A percentile compares a stretch with the other conserved stretches of the same genome.
phyloP scores from a whole-genome alignment of 2,888 invertebrate species.

The Tenthredo scrophulariae region DNA sequence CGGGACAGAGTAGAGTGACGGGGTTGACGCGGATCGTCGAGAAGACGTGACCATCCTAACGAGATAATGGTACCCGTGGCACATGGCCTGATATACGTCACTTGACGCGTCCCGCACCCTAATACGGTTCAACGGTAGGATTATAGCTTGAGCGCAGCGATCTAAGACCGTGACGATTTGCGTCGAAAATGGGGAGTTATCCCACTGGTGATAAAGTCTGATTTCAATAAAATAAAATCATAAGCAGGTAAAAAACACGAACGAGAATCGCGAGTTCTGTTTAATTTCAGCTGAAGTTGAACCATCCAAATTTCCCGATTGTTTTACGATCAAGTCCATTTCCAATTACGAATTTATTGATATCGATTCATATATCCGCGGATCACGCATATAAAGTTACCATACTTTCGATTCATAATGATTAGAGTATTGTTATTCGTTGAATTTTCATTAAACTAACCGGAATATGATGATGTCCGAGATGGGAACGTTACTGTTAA shows the following conservation, averaged over 20 bases:
- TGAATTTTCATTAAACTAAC: neutral
- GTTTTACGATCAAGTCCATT: neutral
- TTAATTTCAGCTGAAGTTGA: neutral
- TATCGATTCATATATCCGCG: neutral
- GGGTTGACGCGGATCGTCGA: conserved; percentile 44
- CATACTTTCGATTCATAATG: neutral
- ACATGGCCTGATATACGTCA: conserved; percentile 56
- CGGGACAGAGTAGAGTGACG: conserved; percentile 38
- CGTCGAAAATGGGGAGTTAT: too few relatives aligned
- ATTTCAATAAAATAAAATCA: neutral
- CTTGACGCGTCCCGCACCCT: conserved; percentile 57
- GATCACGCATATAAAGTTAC: neutral
- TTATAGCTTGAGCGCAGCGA: conserved; percentile 7
- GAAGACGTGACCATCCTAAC: conserved; percentile 57
- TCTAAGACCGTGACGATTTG: neutral
- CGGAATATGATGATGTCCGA: neutral
- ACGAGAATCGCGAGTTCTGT: neutral
- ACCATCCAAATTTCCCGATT: neutral
- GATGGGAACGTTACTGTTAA: neutral
- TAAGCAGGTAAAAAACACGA: neutral
- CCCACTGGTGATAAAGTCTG: neutral
- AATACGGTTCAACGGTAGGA: conserved; percentile 44
- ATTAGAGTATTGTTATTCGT: neutral
- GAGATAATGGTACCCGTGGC: conserved; percentile 57
- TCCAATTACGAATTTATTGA: neutral